Evolutionary conservation across 2,888 invertebrate genomes (phyloP).

Genomic region (Sphinx pinastri): DNA sequence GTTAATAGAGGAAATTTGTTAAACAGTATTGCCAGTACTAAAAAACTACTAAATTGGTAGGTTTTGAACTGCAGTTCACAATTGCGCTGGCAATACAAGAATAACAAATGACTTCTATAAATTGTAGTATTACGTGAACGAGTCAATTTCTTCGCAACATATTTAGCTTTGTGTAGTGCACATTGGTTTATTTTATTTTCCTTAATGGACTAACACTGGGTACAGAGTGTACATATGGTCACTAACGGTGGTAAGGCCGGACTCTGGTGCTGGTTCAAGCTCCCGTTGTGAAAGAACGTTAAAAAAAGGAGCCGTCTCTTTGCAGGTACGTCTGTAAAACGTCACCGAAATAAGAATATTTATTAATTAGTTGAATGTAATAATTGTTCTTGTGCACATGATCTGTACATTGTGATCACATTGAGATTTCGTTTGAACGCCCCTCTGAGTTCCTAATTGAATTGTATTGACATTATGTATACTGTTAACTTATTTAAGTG

Average conservation of each 20-base stretch:
- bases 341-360: slow-evolving; percentile 65
- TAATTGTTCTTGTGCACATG: slow-evolving; percentile 45
- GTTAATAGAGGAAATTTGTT: slow-evolving; percentile 19
- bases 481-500: slow-evolving; percentile 15
- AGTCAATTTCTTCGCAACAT: slow-evolving; percentile 47
- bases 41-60: neutral
- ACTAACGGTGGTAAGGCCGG: slow-evolving; percentile 38
- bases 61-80: neutral
- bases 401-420: slow-evolving; percentile 56
- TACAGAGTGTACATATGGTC: slow-evolving; percentile 36
- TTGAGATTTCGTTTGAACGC: slow-evolving; percentile 60
- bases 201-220: slow-evolving; percentile 58
- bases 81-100: neutral
- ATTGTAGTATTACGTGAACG: slow-evolving; percentile 26
- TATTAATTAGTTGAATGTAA: slow-evolving; percentile 47
- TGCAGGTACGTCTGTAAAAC: slow-evolving; percentile 78
- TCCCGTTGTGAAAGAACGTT: slow-evolving; percentile 14
- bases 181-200: slow-evolving; percentile 43
- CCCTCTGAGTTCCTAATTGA: slow-evolving; percentile 71
- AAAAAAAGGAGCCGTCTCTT: slow-evolving; percentile 58
- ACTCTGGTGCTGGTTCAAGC: slow-evolving; percentile 20
- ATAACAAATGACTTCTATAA: slow-evolving; percentile 28
- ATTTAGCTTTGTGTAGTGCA: slow-evolving; percentile 47
- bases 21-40: neutral
- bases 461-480: slow-evolving; percentile 33